These are phyloP conservation scores for Scrobipalpa atriplicella DNA, from an alignment of 2,888 invertebrate genomes.

Conservation along the genomic window DNA sequence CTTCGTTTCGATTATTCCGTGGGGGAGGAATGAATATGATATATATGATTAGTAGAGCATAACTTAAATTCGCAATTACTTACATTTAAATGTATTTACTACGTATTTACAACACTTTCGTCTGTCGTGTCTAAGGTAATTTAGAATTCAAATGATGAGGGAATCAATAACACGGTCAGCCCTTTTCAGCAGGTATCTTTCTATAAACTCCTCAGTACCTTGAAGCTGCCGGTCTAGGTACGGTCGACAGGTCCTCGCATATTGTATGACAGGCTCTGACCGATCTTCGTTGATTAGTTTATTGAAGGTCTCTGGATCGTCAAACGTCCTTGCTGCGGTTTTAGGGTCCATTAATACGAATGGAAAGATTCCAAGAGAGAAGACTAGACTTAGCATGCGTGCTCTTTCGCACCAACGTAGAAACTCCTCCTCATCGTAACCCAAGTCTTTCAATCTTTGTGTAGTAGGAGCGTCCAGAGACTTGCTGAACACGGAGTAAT, in stretches of 20 bases:
- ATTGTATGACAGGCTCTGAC: constrained; percentile 42
- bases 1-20: constrained; percentile 1
- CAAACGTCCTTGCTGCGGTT: constrained; percentile 42
- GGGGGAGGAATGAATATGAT: constrained; percentile 15
- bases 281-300: constrained; percentile 41
- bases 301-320: constrained; percentile 43
- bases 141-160: background rate
- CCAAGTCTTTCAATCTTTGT: constrained; percentile 45
- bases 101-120: background rate
- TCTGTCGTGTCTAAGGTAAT: background rate
- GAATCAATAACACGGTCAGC: background rate
- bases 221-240: constrained; percentile 30
- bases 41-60: background rate
- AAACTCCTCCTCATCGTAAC: constrained; percentile 47
- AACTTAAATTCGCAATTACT: constrained; percentile 1
- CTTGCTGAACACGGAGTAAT: constrained; percentile 49
- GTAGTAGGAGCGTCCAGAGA: constrained; percentile 47
- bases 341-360: constrained; percentile 48
- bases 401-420: constrained; percentile 46
- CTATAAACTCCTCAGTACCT: constrained; percentile 39
- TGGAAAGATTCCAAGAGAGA: constrained; percentile 44
- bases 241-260: constrained; percentile 25
- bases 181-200: constrained; percentile 35
- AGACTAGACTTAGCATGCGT: constrained; percentile 45
- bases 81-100: too few species aligned